Conservation (phyloP, 1,140 invertebrate species). For the Melanaphis sacchari region DNA sequence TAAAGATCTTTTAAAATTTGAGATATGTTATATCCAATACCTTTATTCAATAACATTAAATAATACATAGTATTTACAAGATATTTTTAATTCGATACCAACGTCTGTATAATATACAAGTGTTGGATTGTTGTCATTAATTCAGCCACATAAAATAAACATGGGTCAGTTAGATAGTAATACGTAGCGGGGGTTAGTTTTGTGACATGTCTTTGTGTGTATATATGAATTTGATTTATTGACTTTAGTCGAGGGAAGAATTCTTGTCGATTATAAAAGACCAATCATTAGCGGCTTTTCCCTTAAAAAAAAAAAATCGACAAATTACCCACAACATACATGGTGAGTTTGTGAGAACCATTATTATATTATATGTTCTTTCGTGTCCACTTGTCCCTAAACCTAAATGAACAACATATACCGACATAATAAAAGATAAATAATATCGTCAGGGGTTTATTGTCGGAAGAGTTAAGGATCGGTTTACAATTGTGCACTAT, state of each 20-base stretch:
- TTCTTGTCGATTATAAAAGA: constrained; percentile 46
- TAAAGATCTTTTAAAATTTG: too few species aligned
- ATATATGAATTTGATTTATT: constrained; percentile 46
- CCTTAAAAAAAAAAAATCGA: constrained; percentile 52
- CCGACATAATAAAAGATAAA: constrained; percentile 46
- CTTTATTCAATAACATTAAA: not conserved
- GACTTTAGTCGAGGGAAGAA: constrained; percentile 33
- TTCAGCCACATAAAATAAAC: constrained; percentile 48
- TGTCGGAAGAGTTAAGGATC: constrained; percentile 42
- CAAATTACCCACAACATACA: constrained; percentile 55
- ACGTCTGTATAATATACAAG: not conserved
- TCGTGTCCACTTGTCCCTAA: constrained; percentile 51
- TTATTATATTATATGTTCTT: constrained; percentile 24
- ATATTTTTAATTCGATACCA: constrained; percentile 5
- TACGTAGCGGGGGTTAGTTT: constrained; percentile 38
- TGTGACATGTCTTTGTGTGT: constrained; percentile 34
- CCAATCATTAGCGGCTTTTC: constrained; percentile 54
- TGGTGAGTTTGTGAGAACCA: not conserved
- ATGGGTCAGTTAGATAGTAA: not conserved
- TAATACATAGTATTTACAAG: constrained; percentile 11
- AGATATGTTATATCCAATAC: not conserved
- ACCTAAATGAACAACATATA: constrained; percentile 35
- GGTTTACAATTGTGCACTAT: not conserved
- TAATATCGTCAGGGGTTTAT: not conserved
- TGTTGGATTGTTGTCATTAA: constrained; percentile 53